These are phyloP conservation scores for Drosophila antonietae DNA, from an alignment of 2,888 invertebrate species.

Conservation along the genomic window DNA sequence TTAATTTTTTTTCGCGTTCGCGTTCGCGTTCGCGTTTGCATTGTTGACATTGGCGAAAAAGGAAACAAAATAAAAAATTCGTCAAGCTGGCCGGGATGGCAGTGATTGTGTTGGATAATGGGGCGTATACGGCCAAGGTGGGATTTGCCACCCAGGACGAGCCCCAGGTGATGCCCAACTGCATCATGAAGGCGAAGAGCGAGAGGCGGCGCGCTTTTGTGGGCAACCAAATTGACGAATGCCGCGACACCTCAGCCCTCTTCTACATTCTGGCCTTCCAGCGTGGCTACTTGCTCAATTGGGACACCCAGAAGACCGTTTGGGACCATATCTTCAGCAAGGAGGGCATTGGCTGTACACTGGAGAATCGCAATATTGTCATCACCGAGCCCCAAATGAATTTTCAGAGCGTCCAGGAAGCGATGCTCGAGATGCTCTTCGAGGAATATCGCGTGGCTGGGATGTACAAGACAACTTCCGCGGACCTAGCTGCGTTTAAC, in stretches of 20 bases:
- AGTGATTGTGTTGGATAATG: conserved; percentile 91
- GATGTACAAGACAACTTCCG: conserved; percentile 91
- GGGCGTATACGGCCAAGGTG: conserved; percentile 93
- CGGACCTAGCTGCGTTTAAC: conserved; percentile 89
- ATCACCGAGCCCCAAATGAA: conserved; percentile 98
- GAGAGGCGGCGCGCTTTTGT: conserved; percentile 97
- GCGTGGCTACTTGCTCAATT: conserved; percentile 97
- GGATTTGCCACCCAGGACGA: conserved; percentile 90
- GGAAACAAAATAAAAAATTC: not conserved
- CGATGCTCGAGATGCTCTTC: conserved; percentile 97
- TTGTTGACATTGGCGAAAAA: conserved; percentile 19
- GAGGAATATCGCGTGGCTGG: conserved; percentile 97
- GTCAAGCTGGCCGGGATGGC: conserved; percentile 30
- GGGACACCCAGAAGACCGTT: conserved; percentile 95
- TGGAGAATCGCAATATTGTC: conserved; percentile 91
- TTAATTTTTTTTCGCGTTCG: not conserved
- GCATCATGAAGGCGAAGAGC: conserved; percentile 98
- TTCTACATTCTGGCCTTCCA: conserved; percentile 97
- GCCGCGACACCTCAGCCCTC: conserved; percentile 96
- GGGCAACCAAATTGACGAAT: conserved; percentile 97
- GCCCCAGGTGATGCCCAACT: conserved; percentile 95
- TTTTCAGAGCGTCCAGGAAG: conserved; percentile 96
- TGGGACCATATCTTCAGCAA: conserved; percentile 98
- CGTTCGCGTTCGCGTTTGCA: conserved; percentile 17
- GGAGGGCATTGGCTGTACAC: conserved; percentile 91